Evolutionary conservation across 1,140 invertebrate species (phyloP).

Genomic region (Drepana arcuata): DNA sequence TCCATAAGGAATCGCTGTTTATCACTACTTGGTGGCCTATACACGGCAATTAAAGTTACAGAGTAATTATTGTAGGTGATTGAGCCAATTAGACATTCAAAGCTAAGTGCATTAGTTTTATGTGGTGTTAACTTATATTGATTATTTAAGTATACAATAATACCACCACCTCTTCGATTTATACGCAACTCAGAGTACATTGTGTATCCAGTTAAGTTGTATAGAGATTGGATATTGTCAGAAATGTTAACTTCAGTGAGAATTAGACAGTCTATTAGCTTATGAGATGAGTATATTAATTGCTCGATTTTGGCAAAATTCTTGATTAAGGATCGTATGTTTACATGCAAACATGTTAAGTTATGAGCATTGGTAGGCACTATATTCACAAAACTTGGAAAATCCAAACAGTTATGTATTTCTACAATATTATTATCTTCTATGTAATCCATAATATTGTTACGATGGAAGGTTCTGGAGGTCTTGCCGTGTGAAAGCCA

Average conservation of each 20-base stretch:
- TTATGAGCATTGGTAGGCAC: neutral
- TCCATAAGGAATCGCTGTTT: too few species aligned
- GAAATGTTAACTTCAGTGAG: constrained; percentile 4
- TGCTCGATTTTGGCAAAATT: neutral
- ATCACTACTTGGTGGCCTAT: neutral
- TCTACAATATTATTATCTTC: neutral
- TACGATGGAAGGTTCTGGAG: too few species aligned
- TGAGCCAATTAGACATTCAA: neutral
- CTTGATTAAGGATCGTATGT: neutral
- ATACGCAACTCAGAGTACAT: constrained; percentile 5
- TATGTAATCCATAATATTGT: neutral
- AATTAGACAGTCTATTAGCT: neutral
- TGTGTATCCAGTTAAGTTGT: neutral
- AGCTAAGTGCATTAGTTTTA: neutral
- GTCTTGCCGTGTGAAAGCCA: too few species aligned
- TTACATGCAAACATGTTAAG: neutral
- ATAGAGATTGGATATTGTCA: constrained; percentile 1
- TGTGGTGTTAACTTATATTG: neutral
- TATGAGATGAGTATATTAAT: neutral
- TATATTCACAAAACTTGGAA: neutral
- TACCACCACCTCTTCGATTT: constrained; percentile 3
- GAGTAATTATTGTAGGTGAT: neutral
- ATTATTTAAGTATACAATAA: constrained; percentile 5
- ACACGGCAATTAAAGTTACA: neutral
- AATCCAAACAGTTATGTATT: neutral